Base-by-base conservation (phyloP, 2,797 vertebrate species). In the Schizopygopsis pylzovi region DNA sequence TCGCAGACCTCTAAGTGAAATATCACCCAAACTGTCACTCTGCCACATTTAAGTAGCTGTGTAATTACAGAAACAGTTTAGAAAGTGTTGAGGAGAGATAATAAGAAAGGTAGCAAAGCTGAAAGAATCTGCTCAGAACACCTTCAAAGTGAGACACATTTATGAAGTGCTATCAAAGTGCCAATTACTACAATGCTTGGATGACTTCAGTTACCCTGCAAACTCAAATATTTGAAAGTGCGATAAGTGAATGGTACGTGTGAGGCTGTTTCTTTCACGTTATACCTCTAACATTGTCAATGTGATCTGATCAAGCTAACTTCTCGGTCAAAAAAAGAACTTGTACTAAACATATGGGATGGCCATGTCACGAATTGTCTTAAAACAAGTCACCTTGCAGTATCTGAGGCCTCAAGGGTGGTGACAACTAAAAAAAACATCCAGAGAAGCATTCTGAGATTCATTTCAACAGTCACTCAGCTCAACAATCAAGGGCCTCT, bases 401-500 rank as follows among this genome's bases (percentile, higher is more conserved):
- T 68, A 75, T 77, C 79, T 22, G 72, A 18, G 72, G 16, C 15
- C 67, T 84, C 28, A 45, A 72, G 75, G 68, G 73, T 84, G 71
- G n/a, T 47, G 59, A 83, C 43, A 81, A 71, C 61, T 56, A 47
- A 63, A 85, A 85, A 85, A 80, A 87, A 82, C 84, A 85, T 59
- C 76, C 6, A 70, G 56, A 79, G 79, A 76, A 79, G 49, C 68
- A 33, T 47, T 87, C 77, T 75, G 61, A 82, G 80, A 85, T 88
- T 87, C 63, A 89, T 90, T 87, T 87, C 88, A 87, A 87, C 84
- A 90, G 89, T 89, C 87, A 86, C 85, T 91, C 85, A 81, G 79
- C 79, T 59, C 28, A 56, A 83, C 87, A 88, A 90, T 91, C 89
- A 90, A 90, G 89, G 86, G 84, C 83, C 88, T 89, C 90, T 90